Evolutionary conservation across 2,797 vertebrate species (phyloP).

Genomic region (Periophthalmus magnuspinnatus): DNA sequence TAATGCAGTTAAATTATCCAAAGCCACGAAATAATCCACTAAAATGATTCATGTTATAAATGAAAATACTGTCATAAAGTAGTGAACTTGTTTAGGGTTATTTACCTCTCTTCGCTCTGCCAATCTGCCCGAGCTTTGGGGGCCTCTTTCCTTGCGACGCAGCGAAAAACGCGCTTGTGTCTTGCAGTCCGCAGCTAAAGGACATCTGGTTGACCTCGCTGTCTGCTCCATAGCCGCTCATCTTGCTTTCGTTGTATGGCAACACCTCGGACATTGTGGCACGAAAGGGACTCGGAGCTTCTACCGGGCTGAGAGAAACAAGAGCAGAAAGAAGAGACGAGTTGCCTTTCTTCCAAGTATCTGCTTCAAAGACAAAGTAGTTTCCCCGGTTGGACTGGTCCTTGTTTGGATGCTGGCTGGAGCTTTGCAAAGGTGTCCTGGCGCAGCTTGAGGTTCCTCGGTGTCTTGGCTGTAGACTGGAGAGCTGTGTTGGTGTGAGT

Average conservation of each 20-base stretch:
- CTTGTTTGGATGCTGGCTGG: slow-evolving; percentile 3
- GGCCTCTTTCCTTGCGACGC: slow-evolving; percentile 94
- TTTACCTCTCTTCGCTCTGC: slow-evolving; percentile 94
- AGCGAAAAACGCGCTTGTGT: slow-evolving; percentile 93
- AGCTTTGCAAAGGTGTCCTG: slow-evolving; percentile 21
- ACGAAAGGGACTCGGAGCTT: slow-evolving; percentile 19
- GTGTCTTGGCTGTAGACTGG: slow-evolving; percentile 25
- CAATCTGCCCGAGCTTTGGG: slow-evolving; percentile 96
- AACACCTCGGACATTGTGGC: slow-evolving; percentile 94
- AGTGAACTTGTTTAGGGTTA: background rate
- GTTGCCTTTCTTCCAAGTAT: slow-evolving; percentile 24
- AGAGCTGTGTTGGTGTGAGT: slow-evolving; percentile 65
- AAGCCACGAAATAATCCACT: background rate
- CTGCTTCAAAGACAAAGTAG: slow-evolving; percentile 26
- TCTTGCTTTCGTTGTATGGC: slow-evolving; percentile 96
- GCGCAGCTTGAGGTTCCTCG: slow-evolving; percentile 40
- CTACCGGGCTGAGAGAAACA: slow-evolving; percentile 14
- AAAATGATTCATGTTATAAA: background rate
- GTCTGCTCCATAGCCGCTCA: slow-evolving; percentile 93
- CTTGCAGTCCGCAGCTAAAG: slow-evolving; percentile 98
- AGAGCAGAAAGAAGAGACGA: slow-evolving; percentile 15
- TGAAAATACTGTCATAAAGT: background rate
- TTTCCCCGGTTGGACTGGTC: slow-evolving; percentile 36
- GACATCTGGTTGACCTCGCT: slow-evolving; percentile 93
- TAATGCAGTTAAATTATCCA: background rate